phyloP scores from a whole-genome alignment of 1,140 invertebrate genomes.

The Drosophila subobscura region DNA sequence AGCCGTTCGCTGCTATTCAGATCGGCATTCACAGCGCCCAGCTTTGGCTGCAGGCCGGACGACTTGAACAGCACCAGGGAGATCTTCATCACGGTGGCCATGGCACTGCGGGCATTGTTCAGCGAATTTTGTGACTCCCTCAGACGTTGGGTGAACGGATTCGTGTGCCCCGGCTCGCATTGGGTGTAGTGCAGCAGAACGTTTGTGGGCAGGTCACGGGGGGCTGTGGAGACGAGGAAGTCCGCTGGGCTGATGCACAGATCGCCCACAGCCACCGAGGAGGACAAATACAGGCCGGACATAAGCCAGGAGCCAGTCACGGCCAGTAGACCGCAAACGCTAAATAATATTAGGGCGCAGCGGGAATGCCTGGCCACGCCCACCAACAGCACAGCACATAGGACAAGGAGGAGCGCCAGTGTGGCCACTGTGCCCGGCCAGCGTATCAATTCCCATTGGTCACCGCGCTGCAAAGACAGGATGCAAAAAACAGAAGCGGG shows the following conservation, averaged over 20 bases:
- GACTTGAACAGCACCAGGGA: constrained; percentile 82
- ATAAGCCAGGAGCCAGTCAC: constrained; percentile 96
- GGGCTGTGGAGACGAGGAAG: constrained; percentile 90
- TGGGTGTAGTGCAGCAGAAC: constrained; percentile 92
- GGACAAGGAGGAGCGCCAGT: constrained; percentile 89
- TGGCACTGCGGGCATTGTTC: constrained; percentile 86
- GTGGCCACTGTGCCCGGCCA: constrained; percentile 92
- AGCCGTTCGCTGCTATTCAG: constrained; percentile 88
- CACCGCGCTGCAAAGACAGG: constrained; percentile 77
- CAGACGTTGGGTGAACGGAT: constrained; percentile 91
- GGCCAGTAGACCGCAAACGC: constrained; percentile 93
- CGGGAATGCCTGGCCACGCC: constrained; percentile 92
- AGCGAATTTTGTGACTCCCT: constrained; percentile 90
- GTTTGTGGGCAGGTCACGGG: constrained; percentile 87
- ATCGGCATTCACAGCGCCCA: constrained; percentile 89
- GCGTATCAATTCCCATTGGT: constrained; percentile 87
- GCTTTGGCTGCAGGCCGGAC: constrained; percentile 87
- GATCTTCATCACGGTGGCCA: constrained; percentile 82
- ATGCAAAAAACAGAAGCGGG: background rate
- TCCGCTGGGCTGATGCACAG: constrained; percentile 91
- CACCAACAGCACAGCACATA: constrained; percentile 92
- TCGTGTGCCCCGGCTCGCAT: constrained; percentile 90
- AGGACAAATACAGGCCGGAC: constrained; percentile 91
- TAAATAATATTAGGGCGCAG: constrained; percentile 84
- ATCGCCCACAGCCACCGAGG: constrained; percentile 91